phyloP scores from a whole-genome alignment of 2,797 vertebrate genomes.

The Clarias platycephalus region DNA sequence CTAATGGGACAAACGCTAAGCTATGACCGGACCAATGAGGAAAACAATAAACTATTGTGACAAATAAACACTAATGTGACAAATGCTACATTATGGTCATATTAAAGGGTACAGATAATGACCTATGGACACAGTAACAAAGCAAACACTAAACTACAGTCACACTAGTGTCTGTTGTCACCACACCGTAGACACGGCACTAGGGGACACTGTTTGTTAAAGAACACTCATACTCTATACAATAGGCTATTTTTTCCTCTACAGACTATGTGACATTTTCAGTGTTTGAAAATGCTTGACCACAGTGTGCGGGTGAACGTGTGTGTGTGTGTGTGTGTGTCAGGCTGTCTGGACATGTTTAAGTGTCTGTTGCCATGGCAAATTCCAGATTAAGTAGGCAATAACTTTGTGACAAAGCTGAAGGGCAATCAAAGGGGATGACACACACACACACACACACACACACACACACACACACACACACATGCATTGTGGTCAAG shows the following conservation, averaged over 20 bases:
- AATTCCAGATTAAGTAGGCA: constrained; percentile 30
- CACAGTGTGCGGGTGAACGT: background rate
- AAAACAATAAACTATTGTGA: background rate
- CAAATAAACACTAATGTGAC: background rate
- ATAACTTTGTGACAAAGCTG: constrained; percentile 33
- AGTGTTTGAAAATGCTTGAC: background rate
- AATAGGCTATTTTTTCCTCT: background rate
- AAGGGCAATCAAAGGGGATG: constrained; percentile 42
- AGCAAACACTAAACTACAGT: background rate
- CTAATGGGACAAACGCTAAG: background rate
- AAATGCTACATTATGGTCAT: background rate
- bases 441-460: background rate
- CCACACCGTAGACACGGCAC: too few species aligned
- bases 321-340: background rate
- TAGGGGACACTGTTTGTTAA: background rate
- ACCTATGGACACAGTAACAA: background rate
- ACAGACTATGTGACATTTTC: background rate
- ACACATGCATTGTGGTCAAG: background rate
- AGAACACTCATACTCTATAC: background rate
- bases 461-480: background rate
- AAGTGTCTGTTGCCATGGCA: constrained; percentile 42
- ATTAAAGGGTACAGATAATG: background rate
- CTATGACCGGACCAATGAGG: too few species aligned
- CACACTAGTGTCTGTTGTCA: background rate
- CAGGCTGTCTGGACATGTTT: constrained; percentile 9